Percentiles rank a stretch among this genome's conserved stretches.
phyloP scores from a whole-genome alignment of 2,113 vertebrate genomes.

The Sander lucioperca region DNA sequence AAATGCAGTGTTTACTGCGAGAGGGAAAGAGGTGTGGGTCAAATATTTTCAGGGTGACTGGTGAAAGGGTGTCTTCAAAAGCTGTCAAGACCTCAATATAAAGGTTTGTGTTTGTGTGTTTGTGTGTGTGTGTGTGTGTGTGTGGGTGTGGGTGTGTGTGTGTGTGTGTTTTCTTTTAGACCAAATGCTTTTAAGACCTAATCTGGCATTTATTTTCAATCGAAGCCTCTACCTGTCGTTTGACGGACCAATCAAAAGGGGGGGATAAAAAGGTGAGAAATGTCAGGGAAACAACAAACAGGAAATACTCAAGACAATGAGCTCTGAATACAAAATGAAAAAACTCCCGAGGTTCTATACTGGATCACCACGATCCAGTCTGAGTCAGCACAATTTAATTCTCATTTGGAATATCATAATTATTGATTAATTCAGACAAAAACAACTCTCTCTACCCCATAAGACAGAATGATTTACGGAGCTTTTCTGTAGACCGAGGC shows the following conservation, averaged over 20 bases:
- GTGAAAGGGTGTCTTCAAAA: conserved; percentile 63
- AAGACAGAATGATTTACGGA: conserved; percentile 48
- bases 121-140: conserved; percentile 6
- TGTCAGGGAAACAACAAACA: conserved; percentile 26
- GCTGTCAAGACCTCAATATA: conserved; percentile 57
- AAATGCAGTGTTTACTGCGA: conserved; percentile 39
- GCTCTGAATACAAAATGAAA: neutral
- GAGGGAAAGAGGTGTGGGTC: conserved; percentile 27
- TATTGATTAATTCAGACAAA: conserved; percentile 33
- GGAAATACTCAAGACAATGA: neutral
- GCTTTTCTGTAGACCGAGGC: conserved; percentile 37
- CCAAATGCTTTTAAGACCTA: conserved; percentile 28
- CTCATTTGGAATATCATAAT: conserved; percentile 29
- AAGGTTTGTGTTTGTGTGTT: neutral
- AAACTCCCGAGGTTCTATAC: neutral
- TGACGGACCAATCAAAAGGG: conserved; percentile 39
- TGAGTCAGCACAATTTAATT: conserved; percentile 13
- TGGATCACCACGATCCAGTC: neutral
- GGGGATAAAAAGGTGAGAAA: conserved; percentile 25
- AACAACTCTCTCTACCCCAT: neutral
- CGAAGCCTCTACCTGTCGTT: conserved; percentile 32
- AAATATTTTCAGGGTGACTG: conserved; percentile 60
- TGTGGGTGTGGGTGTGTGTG: conserved; percentile 15
- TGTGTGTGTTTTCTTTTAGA: conserved; percentile 4
- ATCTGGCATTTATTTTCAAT: conserved; percentile 23